These are phyloP conservation scores for Eolophus roseicapilla DNA, from an alignment of 2,113 vertebrate genomes.

Conservation along the genomic window DNA sequence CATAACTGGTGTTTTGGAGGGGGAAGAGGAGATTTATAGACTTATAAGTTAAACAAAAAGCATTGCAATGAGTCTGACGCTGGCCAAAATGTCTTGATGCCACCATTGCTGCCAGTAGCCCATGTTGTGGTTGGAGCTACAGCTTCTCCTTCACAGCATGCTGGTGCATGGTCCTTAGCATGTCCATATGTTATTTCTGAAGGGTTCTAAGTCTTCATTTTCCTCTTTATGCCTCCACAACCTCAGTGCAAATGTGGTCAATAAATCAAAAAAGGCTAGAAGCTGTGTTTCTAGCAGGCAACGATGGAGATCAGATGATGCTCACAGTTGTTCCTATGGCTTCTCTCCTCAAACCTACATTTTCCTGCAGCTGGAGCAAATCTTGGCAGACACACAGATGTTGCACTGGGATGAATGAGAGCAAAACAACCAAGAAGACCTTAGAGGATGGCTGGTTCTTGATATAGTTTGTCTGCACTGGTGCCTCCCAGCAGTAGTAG, in stretches of 20 bases:
- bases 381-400: neutral
- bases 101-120: neutral
- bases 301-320: neutral
- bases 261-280: neutral
- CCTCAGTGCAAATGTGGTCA: neutral
- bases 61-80: neutral
- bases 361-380: neutral
- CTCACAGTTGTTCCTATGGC: neutral
- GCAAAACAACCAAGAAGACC: neutral
- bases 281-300: neutral
- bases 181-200: neutral
- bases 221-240: neutral
- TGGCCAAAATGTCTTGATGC: neutral
- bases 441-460: neutral
- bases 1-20: neutral
- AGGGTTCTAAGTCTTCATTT: neutral
- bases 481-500: neutral
- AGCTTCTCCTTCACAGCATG: neutral
- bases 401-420: neutral
- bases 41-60: neutral
- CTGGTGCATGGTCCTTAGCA: neutral
- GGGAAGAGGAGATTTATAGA: neutral
- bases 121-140: neutral
- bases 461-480: neutral
- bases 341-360: neutral